Evolutionary conservation across 2,888 invertebrate genomes (phyloP), one percentile per base, ranked within the genome.

Genomic region (Rhamphomyia laevipes): DNA sequence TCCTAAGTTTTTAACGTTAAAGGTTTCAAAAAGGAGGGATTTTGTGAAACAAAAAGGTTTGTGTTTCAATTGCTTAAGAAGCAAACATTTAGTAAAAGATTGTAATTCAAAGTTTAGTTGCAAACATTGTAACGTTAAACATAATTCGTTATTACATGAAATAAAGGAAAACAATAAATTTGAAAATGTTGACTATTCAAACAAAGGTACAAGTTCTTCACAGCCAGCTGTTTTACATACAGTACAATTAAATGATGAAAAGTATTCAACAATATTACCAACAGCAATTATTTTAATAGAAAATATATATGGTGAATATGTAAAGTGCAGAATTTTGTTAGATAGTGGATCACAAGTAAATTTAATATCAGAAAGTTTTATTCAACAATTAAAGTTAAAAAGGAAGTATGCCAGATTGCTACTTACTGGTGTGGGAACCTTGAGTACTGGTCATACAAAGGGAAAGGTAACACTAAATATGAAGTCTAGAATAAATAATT

Each of bases 281-380:
- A 48, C 51, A 11, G 48, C 51, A 33, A 33, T 49, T 9, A 27
- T 47, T 15, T 15, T 47, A 17, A 27, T 49, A 3, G 35, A 41
- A 23, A 45, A 18, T n/a, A 2, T 23, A 2, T 43, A 45, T 27
- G 45, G 48, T 15, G 37, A 45, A 27, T 37, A 3, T 13, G 37
- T 43, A 37, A 10, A n/a, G 18, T 51, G 48, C 17, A 51, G 45
- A 48, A 45, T 42, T 7, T 21, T 51, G 1, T 45, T 51, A 12
- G 50, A 45, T 41, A 48, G 42, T 1, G 51, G 43, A 3, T 51
- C 51, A 10, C 47, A 50, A 27, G 42, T 47, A 7, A 47, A 44
- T 2, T n/a, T 50, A 31, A 50, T 52, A 6, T 13, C 43, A 3
- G 47, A 52, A 37, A n/a, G 16, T 2, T 52, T 42, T 18, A 15